These are phyloP conservation scores for Halcyon senegalensis DNA, from an alignment of 2,113 vertebrate genomes.

Conservation along the genomic window DNA sequence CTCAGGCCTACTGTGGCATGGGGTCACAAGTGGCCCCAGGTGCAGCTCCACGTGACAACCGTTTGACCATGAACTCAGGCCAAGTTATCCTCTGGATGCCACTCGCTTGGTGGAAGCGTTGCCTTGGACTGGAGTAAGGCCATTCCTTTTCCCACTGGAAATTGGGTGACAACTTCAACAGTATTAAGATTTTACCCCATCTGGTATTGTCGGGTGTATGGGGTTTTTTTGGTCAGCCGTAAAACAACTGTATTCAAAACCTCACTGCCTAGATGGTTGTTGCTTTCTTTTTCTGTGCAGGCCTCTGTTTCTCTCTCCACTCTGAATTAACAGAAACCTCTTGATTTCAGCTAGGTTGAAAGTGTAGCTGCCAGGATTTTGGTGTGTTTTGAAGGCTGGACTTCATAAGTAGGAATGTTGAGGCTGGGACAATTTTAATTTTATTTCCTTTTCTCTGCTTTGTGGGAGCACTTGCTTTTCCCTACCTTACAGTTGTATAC, in stretches of 20 bases:
- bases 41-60: neutral
- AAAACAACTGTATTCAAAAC: neutral
- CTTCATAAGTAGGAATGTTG: neutral
- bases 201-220: neutral
- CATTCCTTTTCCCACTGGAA: neutral
- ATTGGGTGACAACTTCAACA: rapidly evolving
- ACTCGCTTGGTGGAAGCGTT: neutral
- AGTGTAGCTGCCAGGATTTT: neutral
- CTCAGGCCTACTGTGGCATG: neutral
- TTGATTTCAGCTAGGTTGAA: neutral
- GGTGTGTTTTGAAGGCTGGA: neutral
- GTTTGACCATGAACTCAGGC: neutral
- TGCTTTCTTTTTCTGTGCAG: neutral
- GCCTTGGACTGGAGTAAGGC: neutral
- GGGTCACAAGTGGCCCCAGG: rapidly evolving
- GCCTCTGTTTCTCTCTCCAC: neutral
- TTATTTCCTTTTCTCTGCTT: neutral
- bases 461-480: neutral
- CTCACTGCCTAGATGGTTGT: neutral
- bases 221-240: neutral
- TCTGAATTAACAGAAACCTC: neutral
- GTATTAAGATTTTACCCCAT: neutral
- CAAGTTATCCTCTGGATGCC: neutral
- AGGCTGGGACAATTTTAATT: neutral
- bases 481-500: neutral